These are phyloP conservation scores for Pardosa pseudoannulata DNA, from an alignment of 2,888 invertebrate genomes.

Conservation along the genomic window DNA sequence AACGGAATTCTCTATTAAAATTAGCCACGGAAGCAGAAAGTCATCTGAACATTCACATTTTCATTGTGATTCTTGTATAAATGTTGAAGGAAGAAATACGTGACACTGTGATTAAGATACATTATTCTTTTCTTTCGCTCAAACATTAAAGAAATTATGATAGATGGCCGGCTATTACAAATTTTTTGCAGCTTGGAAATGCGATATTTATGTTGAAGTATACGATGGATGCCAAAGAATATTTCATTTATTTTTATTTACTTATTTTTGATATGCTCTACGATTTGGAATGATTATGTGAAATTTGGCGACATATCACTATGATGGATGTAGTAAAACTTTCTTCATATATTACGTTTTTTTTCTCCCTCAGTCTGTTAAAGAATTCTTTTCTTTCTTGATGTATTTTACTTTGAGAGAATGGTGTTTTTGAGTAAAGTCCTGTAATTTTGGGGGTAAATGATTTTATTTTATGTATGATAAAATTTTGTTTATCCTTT, in stretches of 20 bases:
- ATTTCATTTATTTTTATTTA: background rate
- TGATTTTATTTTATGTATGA: too few relatives aligned
- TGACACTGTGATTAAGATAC: background rate
- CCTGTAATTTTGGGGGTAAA: too few relatives aligned
- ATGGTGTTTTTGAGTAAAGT: too few relatives aligned
- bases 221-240: background rate
- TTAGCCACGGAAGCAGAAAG: too few relatives aligned
- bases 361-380: too few relatives aligned
- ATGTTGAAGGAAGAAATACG: background rate
- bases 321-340: background rate
- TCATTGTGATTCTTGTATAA: too few relatives aligned
- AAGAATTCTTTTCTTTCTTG: too few relatives aligned
- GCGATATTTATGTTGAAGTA: slow-evolving; percentile 1
- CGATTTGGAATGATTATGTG: slow-evolving; percentile 3
- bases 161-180: background rate
- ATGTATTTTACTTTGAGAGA: too few relatives aligned
- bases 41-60: too few relatives aligned
- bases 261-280: background rate
- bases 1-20: too few relatives aligned
- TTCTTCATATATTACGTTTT: background rate
- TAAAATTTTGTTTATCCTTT: too few relatives aligned
- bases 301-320: background rate
- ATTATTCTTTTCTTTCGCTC: background rate
- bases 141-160: slow-evolving; percentile 1
- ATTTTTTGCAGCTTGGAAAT: background rate